A percentile compares a stretch with the other conserved stretches of the same genome.
These are phyloP conservation scores for Corythornis vintsioides DNA, from an alignment of 2,113 vertebrate species.

Conservation along the genomic window DNA sequence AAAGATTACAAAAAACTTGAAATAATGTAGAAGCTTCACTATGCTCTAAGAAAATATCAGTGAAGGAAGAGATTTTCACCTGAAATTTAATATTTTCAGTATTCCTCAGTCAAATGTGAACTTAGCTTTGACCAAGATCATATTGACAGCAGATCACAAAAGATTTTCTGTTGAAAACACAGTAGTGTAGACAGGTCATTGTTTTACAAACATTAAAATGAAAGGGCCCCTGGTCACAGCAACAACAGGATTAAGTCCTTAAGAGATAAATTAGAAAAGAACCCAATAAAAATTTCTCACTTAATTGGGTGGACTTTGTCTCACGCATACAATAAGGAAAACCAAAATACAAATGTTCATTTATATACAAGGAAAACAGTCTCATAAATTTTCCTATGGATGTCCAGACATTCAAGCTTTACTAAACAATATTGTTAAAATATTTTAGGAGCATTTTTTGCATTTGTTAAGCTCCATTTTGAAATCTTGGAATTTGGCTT, in stretches of 20 bases:
- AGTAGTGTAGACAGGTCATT: neutral
- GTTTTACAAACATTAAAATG: neutral
- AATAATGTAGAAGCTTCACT: neutral
- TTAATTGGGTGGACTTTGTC: neutral
- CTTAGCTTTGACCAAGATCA: neutral
- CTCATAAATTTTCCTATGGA: neutral
- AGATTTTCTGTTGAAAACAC: neutral
- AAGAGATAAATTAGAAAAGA: neutral
- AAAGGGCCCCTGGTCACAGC: neutral
- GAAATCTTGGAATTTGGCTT: neutral
- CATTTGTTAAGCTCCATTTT: neutral
- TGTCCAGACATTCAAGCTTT: neutral
- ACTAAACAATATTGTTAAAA: neutral
- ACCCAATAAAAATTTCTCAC: neutral
- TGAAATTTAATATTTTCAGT: neutral
- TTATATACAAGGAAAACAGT: neutral
- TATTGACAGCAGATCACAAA: neutral
- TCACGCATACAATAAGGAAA: neutral
- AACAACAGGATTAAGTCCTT: neutral
- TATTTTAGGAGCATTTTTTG: neutral
- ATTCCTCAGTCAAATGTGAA: neutral
- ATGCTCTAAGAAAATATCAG: neutral
- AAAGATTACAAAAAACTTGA: neutral
- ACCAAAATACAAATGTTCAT: neutral
- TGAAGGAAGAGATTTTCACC: neutral